phyloP scores from a whole-genome alignment of 37 sponge, comb jelly and placozoan species.

The Ianthella basta region DNA sequence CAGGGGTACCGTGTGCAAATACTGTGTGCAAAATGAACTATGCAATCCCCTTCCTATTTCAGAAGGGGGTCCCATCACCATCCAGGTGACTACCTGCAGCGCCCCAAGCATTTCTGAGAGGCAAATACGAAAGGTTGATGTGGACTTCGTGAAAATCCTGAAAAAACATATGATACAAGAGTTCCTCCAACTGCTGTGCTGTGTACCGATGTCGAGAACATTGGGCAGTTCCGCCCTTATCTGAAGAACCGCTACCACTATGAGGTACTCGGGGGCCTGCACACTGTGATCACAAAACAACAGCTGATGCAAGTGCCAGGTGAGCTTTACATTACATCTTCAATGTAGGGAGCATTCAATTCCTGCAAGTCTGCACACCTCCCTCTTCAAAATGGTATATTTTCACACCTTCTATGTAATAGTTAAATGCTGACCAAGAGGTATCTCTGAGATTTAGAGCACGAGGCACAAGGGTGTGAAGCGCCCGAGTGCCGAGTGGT shows the following conservation, averaged over 20 bases:
- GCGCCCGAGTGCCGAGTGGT: no score
- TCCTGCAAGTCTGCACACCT: no score
- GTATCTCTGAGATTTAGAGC: no score
- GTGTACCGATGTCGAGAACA: constrained; percentile 29
- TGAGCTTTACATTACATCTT: no score
- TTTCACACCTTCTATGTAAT: no score
- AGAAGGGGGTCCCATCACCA: neutral
- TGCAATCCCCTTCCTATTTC: no score
- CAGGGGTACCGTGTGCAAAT: no score
- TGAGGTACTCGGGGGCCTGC: constrained; percentile 57
- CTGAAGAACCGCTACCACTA: constrained; percentile 49
- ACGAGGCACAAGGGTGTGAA: no score
- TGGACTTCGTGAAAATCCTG: neutral
- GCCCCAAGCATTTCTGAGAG: neutral
- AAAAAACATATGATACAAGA: constrained; percentile 21
- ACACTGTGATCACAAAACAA: constrained; percentile 17
- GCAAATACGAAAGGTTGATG: constrained; percentile 35
- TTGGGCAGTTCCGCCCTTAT: neutral
- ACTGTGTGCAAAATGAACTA: no score
- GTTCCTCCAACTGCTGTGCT: constrained; percentile 12
- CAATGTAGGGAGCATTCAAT: no score
- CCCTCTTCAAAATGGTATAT: no score
- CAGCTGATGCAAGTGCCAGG: neutral
- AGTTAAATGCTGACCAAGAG: no score
- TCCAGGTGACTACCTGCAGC: neutral